Conservation (phyloP, 2,113 vertebrate genomes). For the Salvelinus sp. region DNA sequence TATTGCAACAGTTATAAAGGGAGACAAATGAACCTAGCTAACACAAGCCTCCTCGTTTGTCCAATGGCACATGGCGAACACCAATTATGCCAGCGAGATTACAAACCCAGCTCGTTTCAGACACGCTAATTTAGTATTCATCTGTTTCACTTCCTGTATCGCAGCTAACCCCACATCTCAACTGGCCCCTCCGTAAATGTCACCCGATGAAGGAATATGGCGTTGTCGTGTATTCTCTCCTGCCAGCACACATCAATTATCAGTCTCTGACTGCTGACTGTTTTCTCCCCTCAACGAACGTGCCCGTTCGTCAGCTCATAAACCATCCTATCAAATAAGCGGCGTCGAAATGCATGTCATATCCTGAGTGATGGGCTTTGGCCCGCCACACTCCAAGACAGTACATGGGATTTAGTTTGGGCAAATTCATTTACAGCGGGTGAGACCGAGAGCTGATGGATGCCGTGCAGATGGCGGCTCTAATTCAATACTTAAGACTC, state of each 20-base stretch:
- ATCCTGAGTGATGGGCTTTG: constrained; percentile 28
- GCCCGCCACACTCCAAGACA: constrained; percentile 14
- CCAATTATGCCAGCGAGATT: constrained; percentile 50
- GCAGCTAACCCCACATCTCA: constrained; percentile 15
- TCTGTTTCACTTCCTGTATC: constrained; percentile 41
- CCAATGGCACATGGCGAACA: constrained; percentile 24
- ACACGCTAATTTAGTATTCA: constrained; percentile 52
- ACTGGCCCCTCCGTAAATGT: constrained; percentile 8
- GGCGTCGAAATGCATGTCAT: constrained; percentile 8
- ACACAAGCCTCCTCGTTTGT: constrained; percentile 43
- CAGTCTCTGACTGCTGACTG: not conserved
- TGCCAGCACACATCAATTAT: constrained; percentile 39
- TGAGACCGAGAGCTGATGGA: constrained; percentile 16
- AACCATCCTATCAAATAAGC: constrained; percentile 21
- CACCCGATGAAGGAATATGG: constrained; percentile 32
- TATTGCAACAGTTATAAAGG: constrained; percentile 45
- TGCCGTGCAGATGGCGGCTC: constrained; percentile 39
- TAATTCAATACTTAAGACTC: constrained; percentile 46
- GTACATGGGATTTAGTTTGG: constrained; percentile 21
- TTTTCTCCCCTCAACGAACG: not conserved
- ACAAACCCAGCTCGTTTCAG: constrained; percentile 52
- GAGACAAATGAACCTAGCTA: constrained; percentile 50
- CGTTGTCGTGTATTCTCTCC: constrained; percentile 16
- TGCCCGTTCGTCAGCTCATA: not conserved
- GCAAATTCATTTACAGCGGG: constrained; percentile 28